Base-by-base conservation (phyloP, 2,113 vertebrate species). In the Uria aalge region DNA sequence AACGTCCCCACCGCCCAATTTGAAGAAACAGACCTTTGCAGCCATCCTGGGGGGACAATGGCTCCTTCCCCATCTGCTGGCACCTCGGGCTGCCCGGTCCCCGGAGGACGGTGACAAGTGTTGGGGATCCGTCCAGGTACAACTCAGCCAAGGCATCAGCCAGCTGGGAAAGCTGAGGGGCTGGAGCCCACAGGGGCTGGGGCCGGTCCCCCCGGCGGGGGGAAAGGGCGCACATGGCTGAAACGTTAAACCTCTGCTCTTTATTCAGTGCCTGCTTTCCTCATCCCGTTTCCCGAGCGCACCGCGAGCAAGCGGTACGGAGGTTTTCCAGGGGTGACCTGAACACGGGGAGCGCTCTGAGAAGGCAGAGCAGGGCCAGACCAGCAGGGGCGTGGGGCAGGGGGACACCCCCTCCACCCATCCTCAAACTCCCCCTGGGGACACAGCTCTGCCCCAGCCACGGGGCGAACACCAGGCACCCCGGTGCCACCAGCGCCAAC, bases 201-300 rank as follows among this genome's bases (percentile, higher is more conserved):
- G 34, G 8, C 45, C 6, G 30, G 21, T n/a, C 38, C 27, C 43
- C 47, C n/a, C 4, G 0, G 36, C 11, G 4, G 53, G 64, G 55
- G 48, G 60, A 50, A 80, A 47, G 77, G 53, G 88, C 19, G 5
- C 69, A 92, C 45, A 15, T 29, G 0, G 59, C 45, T 96, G 69
- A 97, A 98, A 98, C 78, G 21, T 97, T 95, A 96, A 97, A 96
- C 79, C 95, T 98, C 96, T 98, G 98, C 97, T 97, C 91, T 97
- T 97, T 96, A 96, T 97, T 97, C 8, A 17, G 68, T 77, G 83
- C 94, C 90, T n/a, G 60, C 59, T 63, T 55, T 79, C 90, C 96
- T 94, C 38, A 1, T 85, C 94, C 95, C 9, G 1, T 22, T 95
- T 85, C 90, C 96, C 22, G 5, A 88, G 91, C 9, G 55, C 76